Conservation (phyloP, 2,113 vertebrate genomes). For the Albula goreensis region DNA sequence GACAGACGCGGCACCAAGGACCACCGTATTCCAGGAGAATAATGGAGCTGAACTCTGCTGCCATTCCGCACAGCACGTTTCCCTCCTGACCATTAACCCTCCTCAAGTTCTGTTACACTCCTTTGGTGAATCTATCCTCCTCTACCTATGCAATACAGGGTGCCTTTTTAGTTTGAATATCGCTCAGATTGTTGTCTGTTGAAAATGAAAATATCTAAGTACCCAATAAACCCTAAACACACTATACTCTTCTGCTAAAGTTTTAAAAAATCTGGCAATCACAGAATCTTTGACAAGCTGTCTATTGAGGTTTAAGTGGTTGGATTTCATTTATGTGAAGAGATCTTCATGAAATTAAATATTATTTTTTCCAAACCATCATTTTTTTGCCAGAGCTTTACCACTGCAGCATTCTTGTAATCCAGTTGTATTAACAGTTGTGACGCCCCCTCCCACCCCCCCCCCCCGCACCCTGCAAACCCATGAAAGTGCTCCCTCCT, state of each 20-base stretch:
- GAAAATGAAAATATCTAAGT: neutral
- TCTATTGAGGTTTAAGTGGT: constrained; percentile 30
- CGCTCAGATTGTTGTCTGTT: neutral
- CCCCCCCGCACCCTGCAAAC: constrained; percentile 39
- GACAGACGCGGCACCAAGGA: neutral
- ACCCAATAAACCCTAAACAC: neutral
- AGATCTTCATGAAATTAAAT: constrained; percentile 45
- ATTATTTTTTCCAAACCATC: constrained; percentile 56
- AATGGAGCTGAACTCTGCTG: constrained; percentile 10
- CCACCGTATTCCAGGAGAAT: neutral
- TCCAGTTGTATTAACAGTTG: constrained; percentile 23
- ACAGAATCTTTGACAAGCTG: neutral
- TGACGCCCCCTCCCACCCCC: constrained; percentile 23
- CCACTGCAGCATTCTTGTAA: constrained; percentile 12
- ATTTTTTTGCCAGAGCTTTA: constrained; percentile 37
- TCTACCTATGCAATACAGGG: neutral
- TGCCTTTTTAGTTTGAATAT: neutral
- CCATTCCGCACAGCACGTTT: constrained; percentile 6
- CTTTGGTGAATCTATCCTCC: neutral
- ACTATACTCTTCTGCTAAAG: too few species aligned
- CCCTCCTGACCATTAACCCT: neutral
- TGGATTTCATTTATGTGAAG: constrained; percentile 43
- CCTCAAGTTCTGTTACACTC: neutral
- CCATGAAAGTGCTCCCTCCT: constrained; percentile 8
- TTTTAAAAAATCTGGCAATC: neutral